Evolutionary conservation across 2,888 invertebrate species (phyloP).

Genomic region (Tipula vernalis): DNA sequence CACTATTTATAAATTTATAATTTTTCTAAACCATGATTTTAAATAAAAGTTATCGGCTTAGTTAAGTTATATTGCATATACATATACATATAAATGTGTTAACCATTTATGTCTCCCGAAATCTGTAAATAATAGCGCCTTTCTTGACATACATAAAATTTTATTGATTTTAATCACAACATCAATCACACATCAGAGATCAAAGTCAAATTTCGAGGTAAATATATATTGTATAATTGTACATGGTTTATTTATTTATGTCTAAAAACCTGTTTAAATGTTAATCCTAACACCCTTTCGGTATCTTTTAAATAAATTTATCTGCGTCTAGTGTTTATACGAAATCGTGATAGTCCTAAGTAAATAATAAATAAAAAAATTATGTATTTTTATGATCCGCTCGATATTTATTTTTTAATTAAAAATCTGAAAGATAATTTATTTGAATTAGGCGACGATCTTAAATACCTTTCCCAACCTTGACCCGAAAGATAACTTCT

Average conservation of each 20-base stretch:
- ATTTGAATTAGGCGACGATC: not conserved
- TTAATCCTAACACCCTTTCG: not conserved
- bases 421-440: not conserved
- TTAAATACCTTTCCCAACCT: not conserved
- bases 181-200: not conserved
- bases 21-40: not conserved
- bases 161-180: not conserved
- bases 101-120: not conserved
- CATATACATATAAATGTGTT: not conserved
- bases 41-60: not conserved
- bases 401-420: not conserved
- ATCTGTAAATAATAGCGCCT: not conserved
- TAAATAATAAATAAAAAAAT: not conserved
- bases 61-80: not conserved
- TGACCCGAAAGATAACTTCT: not conserved
- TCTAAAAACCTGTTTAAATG: not conserved
- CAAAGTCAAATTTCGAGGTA: not conserved
- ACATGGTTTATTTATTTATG: not conserved
- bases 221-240: not conserved
- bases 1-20: too few relatives aligned
- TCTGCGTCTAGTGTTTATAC: not conserved
- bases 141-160: not conserved
- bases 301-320: not conserved
- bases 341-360: not conserved
- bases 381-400: not conserved